Evolutionary conservation across 2,797 vertebrate genomes (phyloP).

Genomic region (Sphaeramia orbicularis): DNA sequence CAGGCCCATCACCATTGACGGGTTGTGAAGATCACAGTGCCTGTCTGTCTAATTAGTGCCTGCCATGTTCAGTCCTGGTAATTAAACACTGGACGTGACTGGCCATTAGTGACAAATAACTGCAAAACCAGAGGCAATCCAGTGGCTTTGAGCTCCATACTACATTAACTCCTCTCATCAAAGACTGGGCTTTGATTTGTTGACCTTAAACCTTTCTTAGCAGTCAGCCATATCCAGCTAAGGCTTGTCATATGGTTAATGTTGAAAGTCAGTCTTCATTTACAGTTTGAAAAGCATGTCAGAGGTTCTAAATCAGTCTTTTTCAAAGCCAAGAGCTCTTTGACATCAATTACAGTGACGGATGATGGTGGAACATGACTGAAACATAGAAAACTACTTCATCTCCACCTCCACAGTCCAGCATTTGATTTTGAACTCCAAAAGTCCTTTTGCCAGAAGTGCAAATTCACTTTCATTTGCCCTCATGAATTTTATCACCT

Average conservation of each 20-base stretch:
- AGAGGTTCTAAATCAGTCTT: constrained; percentile 48
- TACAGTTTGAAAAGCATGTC: constrained; percentile 49
- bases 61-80: constrained; percentile 43
- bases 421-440: constrained; percentile 10
- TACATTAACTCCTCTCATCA: constrained; percentile 54
- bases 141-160: constrained; percentile 25
- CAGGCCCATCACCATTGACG: constrained; percentile 45
- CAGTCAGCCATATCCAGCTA: constrained; percentile 22
- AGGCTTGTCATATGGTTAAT: constrained; percentile 43
- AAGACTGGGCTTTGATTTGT: constrained; percentile 37
- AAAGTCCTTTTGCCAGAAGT: constrained; percentile 4
- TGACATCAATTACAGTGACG: constrained; percentile 69
- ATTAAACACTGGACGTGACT: constrained; percentile 57
- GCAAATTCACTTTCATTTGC: constrained; percentile 49
- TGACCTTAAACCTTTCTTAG: constrained; percentile 38
- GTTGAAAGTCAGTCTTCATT: constrained; percentile 18
- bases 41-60: constrained; percentile 49
- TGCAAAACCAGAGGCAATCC: constrained; percentile 22
- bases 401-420: neutral
- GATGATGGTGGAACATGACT: constrained; percentile 43
- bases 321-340: constrained; percentile 40
- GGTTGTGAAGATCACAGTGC: constrained; percentile 61
- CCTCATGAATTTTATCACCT: constrained; percentile 26
- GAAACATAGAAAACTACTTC: constrained; percentile 27
- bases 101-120: constrained; percentile 46